A percentile compares a stretch with the other conserved stretches of the same genome.
Evolutionary conservation across 2,888 invertebrate species (phyloP).

Genomic region (Diaphora mendica): DNA sequence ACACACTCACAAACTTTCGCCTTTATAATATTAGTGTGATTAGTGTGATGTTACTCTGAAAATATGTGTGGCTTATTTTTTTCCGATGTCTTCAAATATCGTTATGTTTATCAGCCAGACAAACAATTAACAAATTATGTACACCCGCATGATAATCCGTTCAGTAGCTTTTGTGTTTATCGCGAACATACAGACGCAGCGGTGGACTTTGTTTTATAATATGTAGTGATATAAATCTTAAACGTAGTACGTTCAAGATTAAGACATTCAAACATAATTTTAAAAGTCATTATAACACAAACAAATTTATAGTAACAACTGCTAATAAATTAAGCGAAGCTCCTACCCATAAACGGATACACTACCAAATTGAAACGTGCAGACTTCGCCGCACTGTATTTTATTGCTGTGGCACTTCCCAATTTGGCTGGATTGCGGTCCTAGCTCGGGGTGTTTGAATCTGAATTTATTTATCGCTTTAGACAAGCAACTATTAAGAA

Average conservation of each 20-base stretch:
- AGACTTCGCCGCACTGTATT: slow-evolving; percentile 15
- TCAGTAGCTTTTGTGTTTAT: no score
- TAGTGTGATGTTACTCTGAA: no score
- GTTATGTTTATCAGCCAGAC: no score
- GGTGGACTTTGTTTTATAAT: no score
- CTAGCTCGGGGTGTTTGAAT: background rate
- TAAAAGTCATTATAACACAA: background rate
- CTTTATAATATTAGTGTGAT: no score
- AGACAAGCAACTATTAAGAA: slow-evolving; percentile 2
- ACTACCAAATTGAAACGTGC: slow-evolving; percentile 44
- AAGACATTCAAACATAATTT: background rate
- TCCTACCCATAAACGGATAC: slow-evolving; percentile 19
- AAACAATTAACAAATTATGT: no score
- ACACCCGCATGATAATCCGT: no score
- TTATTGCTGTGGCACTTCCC: slow-evolving; percentile 24
- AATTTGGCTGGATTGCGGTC: slow-evolving; percentile 32
- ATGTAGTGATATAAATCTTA: background rate
- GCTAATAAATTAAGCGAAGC: slow-evolving; percentile 6
- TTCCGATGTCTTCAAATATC: no score
- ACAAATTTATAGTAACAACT: slow-evolving; percentile 7
- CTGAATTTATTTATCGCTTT: slow-evolving; percentile 16
- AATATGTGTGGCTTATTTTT: no score
- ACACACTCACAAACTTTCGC: no score
- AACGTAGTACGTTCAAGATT: background rate
- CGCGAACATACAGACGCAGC: no score